A percentile compares a stretch with the other conserved stretches of the same genome.
phyloP scores from a whole-genome alignment of 2,888 invertebrate species.

The Volucella inflata region DNA sequence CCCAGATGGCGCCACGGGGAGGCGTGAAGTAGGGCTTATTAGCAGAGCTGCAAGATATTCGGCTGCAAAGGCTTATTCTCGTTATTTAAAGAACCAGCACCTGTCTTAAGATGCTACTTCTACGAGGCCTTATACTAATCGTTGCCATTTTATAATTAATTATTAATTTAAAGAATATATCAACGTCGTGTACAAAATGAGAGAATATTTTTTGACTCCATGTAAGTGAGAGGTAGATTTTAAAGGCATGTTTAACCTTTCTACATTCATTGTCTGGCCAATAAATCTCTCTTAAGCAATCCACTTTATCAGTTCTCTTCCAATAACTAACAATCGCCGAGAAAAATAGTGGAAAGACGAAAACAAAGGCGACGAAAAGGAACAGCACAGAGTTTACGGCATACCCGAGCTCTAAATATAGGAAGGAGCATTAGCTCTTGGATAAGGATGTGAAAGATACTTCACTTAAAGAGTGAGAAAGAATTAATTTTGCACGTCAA shows the following conservation, averaged over 20 bases:
- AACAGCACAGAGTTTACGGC: slow-evolving; percentile 64
- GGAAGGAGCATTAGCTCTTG: slow-evolving; percentile 16
- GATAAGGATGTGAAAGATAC: slow-evolving; percentile 60
- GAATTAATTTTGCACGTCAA: slow-evolving; percentile 74
- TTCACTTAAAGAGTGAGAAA: slow-evolving; percentile 72
- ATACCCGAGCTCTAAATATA: slow-evolving; percentile 25
- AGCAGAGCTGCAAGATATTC: too few species aligned
- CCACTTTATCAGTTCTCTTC: slow-evolving; percentile 74
- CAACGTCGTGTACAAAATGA: too few species aligned
- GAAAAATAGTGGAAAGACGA: slow-evolving; percentile 46
- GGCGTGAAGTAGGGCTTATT: too few species aligned
- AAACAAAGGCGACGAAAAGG: slow-evolving; percentile 73
- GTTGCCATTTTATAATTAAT: too few species aligned
- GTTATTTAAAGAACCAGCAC: too few species aligned
- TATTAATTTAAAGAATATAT: too few species aligned
- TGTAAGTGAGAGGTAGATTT: slow-evolving; percentile 9
- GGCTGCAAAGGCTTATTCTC: too few species aligned
- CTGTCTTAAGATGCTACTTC: too few species aligned
- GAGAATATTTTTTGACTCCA: slow-evolving; percentile 7
- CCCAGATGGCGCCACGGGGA: too few species aligned
- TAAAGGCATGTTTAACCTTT: slow-evolving; percentile 33
- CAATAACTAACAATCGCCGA: slow-evolving; percentile 72
- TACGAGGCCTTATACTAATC: too few species aligned
- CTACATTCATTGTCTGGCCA: slow-evolving; percentile 46
- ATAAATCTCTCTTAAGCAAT: slow-evolving; percentile 74